These are phyloP conservation scores for Rhorus exstirpatorius DNA, from an alignment of 2,888 invertebrate genomes.

Conservation along the genomic window DNA sequence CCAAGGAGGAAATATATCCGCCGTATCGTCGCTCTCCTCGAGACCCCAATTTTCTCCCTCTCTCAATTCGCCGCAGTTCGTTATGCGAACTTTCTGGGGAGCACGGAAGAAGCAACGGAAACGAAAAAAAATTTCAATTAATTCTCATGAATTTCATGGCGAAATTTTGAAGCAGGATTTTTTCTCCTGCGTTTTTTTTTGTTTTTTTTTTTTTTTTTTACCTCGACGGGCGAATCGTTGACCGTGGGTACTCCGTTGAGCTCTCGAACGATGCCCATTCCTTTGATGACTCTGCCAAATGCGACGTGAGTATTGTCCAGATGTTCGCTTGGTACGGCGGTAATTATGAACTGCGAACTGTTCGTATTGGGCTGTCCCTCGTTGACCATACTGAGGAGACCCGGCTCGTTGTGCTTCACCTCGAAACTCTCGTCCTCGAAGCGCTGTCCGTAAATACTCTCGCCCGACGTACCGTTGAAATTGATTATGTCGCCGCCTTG, in stretches of 20 bases:
- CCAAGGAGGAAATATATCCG: conserved; percentile 91
- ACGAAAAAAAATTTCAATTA: too few relatives aligned
- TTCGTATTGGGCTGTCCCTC: conserved; percentile 93
- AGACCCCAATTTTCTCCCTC: conserved; percentile 89
- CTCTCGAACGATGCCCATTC: conserved; percentile 91
- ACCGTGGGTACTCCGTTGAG: conserved; percentile 89
- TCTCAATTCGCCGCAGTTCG: conserved; percentile 91
- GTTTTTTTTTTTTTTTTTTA: too few relatives aligned
- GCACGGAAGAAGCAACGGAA: not conserved
- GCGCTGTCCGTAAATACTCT: conserved; percentile 96
- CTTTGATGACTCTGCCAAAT: conserved; percentile 93
- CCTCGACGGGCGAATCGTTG: conserved; percentile 88
- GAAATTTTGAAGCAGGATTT: too few relatives aligned
- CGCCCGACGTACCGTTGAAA: conserved; percentile 95
- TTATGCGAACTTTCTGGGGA: conserved; percentile 77
- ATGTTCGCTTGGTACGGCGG: conserved; percentile 91
- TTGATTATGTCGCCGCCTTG: conserved; percentile 93
- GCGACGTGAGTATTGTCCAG: conserved; percentile 94
- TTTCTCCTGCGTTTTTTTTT: not conserved
- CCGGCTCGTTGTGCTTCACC: conserved; percentile 89
- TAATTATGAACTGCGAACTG: conserved; percentile 98
- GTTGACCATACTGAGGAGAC: conserved; percentile 93
- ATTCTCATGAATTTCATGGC: too few relatives aligned
- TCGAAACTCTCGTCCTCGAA: conserved; percentile 97
- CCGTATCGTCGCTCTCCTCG: conserved; percentile 90